Percentiles rank a stretch among this genome's conserved stretches.
These are phyloP conservation scores for Heliothis virescens DNA, from an alignment of 1,140 invertebrate species.

Conservation along the genomic window DNA sequence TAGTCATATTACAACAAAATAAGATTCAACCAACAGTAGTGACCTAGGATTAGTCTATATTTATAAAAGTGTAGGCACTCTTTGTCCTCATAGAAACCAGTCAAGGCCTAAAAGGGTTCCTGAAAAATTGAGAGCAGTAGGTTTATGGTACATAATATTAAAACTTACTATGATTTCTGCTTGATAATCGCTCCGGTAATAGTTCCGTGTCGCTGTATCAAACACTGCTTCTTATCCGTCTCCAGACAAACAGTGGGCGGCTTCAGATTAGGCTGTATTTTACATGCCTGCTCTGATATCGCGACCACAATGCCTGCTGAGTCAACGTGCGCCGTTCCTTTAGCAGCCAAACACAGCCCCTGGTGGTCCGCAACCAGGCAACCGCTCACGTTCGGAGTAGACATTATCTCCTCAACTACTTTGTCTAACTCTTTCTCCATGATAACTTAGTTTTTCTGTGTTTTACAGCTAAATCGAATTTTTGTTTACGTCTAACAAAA, in stretches of 20 bases:
- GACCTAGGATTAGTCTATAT: too few relatives aligned
- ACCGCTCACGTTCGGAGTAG: constrained; percentile 86
- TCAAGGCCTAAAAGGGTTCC: not conserved
- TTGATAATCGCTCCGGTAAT: constrained; percentile 90
- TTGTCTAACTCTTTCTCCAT: constrained; percentile 87
- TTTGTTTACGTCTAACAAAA: constrained; percentile 18
- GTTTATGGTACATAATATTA: not conserved
- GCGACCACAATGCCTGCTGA: constrained; percentile 88
- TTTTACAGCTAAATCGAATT: not conserved
- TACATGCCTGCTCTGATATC: constrained; percentile 89
- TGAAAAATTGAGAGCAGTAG: not conserved
- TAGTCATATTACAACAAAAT: too few relatives aligned
- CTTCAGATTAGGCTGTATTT: constrained; percentile 87
- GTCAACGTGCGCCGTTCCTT: constrained; percentile 87
- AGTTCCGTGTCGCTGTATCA: constrained; percentile 88
- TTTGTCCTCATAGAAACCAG: not conserved
- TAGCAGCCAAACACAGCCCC: constrained; percentile 88
- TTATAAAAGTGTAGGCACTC: too few relatives aligned
- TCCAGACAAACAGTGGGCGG: constrained; percentile 88
- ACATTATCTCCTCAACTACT: constrained; percentile 87
- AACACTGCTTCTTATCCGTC: constrained; percentile 87
- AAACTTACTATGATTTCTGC: constrained; percentile 66
- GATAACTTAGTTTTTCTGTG: not conserved
- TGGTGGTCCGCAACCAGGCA: constrained; percentile 88
- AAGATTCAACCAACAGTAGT: too few relatives aligned